Evolutionary conservation across 2,888 invertebrate species (phyloP), one percentile per base, ranked within the genome.

Genomic region (Gortyna flavago): DNA sequence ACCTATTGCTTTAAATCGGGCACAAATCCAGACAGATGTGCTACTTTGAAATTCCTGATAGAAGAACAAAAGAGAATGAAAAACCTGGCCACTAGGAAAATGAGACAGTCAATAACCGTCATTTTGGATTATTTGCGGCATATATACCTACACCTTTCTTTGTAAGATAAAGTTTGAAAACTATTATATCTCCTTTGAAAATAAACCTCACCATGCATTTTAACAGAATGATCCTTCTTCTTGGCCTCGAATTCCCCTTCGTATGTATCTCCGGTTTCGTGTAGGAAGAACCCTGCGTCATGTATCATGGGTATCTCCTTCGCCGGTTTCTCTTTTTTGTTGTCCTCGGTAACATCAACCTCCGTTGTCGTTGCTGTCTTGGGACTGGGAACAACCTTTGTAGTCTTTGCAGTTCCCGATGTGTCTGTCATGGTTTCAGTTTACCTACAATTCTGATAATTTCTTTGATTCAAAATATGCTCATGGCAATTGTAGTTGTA

Each of bases 221-320:
- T 94, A 35, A 95, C 87, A 54, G 86, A 88, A 32, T 88, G 91
- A 75, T 95, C 97, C 83, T 95, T 97, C 84, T 96, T 96, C 90
- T 97, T 97, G 0, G 97, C 96, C 88, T 97, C 97, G 86, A 97
- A 97, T 71, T 91, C 95, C 0, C 97, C 97, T 1, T 95, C 93
- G 83, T 97, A 97, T 4, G 86, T 93, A 83, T 97, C 97, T 0
- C 97, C 97, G 66, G 97, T 97, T 0, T 93, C 91, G 84, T 97
- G 97, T 18, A 87, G 83, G 88, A 97, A 97, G 61, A 92, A 90
- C 0, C 95, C 96, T 16, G 92, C 87, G 75, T 94, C 96, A 35
- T 93, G 93, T 2, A 96, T 88, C 0, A 95, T 88, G 0, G 89
- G 86, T 0, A 94, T 68, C 65, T 94, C 93, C 77, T 95, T 87